Percentiles rank a stretch among this genome's conserved stretches.
phyloP scores from a whole-genome alignment of 2,888 invertebrate species.

The Escarpia spicata region DNA sequence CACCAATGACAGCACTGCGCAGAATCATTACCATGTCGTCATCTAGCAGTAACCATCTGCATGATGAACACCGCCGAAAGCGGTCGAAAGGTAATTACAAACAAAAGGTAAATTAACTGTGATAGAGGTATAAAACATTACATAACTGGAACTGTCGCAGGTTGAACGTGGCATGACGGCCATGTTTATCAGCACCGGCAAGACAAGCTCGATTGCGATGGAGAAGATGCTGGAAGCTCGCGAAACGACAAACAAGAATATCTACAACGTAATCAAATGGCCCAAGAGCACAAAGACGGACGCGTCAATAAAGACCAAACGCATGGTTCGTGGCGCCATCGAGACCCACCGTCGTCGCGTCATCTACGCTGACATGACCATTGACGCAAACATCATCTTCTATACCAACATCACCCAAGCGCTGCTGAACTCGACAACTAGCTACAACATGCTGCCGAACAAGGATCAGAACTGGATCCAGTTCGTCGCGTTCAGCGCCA shows the following conservation, averaged over 20 bases:
- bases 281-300: not conserved
- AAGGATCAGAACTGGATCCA: constrained; percentile 28
- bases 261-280: not conserved
- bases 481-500: constrained; percentile 27
- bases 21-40: no score
- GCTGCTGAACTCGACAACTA: constrained; percentile 25
- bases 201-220: constrained; percentile 27
- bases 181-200: constrained; percentile 32
- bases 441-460: constrained; percentile 28
- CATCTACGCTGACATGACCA: not conserved
- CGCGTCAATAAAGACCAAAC: not conserved
- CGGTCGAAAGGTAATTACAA: no score
- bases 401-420: constrained; percentile 34
- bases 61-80: no score
- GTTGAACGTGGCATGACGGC: constrained; percentile 38
- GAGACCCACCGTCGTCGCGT: constrained; percentile 21
- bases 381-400: constrained; percentile 31
- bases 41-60: no score
- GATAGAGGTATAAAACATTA: not conserved
- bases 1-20: no score
- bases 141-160: not conserved
- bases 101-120: no score
- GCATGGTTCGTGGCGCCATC: not conserved
- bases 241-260: not conserved
- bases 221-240: constrained; percentile 18